Percentiles rank a stretch among this genome's conserved stretches.
Evolutionary conservation across 2,888 invertebrate genomes (phyloP).

Genomic region (Cartodere bifasciata): DNA sequence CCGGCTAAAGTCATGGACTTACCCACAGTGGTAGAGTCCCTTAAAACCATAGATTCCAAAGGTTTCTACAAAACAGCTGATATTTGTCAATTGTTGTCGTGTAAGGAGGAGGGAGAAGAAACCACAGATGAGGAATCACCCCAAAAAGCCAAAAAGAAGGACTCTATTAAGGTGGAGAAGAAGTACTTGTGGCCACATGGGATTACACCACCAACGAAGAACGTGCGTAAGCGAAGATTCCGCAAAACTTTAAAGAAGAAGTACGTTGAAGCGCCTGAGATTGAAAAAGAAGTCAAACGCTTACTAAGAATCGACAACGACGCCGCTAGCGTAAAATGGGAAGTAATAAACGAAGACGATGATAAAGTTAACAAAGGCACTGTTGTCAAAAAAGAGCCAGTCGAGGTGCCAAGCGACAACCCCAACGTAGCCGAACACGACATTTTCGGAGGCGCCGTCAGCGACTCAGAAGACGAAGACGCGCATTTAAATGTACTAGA

Average conservation of each 20-base stretch:
- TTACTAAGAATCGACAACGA: constrained; percentile 85
- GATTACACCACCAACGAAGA: constrained; percentile 89
- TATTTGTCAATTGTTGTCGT: constrained; percentile 83
- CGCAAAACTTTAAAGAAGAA: constrained; percentile 94
- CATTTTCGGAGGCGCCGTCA: constrained; percentile 86
- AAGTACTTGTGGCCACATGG: constrained; percentile 94
- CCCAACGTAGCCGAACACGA: constrained; percentile 55
- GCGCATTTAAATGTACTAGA: constrained; percentile 58
- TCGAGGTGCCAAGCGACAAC: constrained; percentile 27
- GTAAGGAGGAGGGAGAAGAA: constrained; percentile 77
- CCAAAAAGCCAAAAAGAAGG: constrained; percentile 70
- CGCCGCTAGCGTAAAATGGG: constrained; percentile 76
- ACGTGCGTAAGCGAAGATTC: constrained; percentile 83
- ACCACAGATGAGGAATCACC: constrained; percentile 67
- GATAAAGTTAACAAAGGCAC: constrained; percentile 41
- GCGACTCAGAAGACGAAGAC: constrained; percentile 75
- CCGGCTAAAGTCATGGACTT: constrained; percentile 83
- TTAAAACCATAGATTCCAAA: constrained; percentile 92
- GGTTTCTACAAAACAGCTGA: constrained; percentile 97
- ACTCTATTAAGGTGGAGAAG: constrained; percentile 68
- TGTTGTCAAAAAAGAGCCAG: constrained; percentile 31
- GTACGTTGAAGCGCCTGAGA: constrained; percentile 92
- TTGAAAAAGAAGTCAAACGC: constrained; percentile 94
- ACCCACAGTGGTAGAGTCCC: constrained; percentile 82
- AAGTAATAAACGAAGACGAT: constrained; percentile 80